Evolutionary conservation across 2,113 vertebrate genomes (phyloP).

Genomic region (Phasianus colchicus): DNA sequence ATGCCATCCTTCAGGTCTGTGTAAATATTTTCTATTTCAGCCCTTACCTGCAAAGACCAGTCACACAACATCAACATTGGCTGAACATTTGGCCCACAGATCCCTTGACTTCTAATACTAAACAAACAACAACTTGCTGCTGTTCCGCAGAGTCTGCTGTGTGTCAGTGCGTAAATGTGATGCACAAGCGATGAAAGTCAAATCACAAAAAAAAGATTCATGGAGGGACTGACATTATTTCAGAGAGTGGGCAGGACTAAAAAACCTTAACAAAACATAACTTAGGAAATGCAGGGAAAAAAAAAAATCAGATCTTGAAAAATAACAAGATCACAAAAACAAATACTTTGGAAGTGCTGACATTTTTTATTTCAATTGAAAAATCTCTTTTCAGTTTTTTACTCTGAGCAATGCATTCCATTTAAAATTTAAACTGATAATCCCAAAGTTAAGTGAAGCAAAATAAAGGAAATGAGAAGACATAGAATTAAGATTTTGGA

Average conservation of each 20-base stretch:
- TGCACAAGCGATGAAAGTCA: not conserved
- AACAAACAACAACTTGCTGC: not conserved
- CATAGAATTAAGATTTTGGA: not conserved
- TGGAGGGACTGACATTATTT: not conserved
- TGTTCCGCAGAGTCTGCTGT: not conserved
- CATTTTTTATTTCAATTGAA: not conserved
- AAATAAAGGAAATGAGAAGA: not conserved
- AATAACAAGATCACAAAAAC: not conserved
- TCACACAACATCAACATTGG: not conserved
- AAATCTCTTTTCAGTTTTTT: not conserved
- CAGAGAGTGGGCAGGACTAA: not conserved
- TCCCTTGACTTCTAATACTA: not conserved
- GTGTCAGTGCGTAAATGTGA: too few species aligned
- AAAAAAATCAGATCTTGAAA: not conserved
- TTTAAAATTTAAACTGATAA: not conserved
- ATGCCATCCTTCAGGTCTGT: conserved; percentile 85
- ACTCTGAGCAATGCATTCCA: not conserved
- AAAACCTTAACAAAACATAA: not conserved
- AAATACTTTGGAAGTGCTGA: not conserved
- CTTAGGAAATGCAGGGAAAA: not conserved
- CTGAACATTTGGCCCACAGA: not conserved
- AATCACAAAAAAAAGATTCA: not conserved
- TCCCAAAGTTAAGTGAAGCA: not conserved
- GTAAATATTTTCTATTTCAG: conserved; percentile 83
- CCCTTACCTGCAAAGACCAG: conserved; percentile 70